Conservation (phyloP, 2,797 vertebrate genomes). For the Loriculus beryllinus region DNA sequence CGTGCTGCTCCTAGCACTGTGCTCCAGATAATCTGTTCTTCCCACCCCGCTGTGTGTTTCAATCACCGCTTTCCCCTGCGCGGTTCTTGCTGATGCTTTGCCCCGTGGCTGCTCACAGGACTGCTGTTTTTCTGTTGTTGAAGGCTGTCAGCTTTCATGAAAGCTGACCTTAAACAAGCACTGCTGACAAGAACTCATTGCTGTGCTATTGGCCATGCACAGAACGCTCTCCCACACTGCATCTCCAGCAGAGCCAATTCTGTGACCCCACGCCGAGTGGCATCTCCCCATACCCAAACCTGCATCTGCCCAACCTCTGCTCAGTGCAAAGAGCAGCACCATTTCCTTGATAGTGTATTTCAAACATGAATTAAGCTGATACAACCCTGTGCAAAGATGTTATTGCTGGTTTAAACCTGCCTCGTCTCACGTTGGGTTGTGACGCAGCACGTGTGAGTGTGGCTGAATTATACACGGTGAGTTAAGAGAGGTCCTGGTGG, state of each 20-base stretch:
- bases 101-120: neutral
- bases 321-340: fast-evolving
- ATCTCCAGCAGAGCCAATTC: neutral
- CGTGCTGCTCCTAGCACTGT: neutral
- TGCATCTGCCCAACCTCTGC: neutral
- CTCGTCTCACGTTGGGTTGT: fast-evolving
- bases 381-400: neutral
- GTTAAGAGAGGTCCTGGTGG: neutral
- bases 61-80: neutral
- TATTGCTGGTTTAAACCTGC: neutral
- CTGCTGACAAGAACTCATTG: neutral
- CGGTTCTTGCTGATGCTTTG: neutral
- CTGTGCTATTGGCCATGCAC: neutral
- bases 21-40: neutral
- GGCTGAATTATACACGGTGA: neutral
- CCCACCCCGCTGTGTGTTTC: neutral
- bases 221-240: fast-evolving
- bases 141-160: neutral
- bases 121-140: neutral
- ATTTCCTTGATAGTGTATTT: neutral
- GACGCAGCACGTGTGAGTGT: fast-evolving
- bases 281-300: neutral
- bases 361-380: neutral
- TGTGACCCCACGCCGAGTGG: fast-evolving
- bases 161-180: neutral